Evolutionary conservation across 2,888 invertebrate species (phyloP).

Genomic region (Sminthurinus aureus): DNA sequence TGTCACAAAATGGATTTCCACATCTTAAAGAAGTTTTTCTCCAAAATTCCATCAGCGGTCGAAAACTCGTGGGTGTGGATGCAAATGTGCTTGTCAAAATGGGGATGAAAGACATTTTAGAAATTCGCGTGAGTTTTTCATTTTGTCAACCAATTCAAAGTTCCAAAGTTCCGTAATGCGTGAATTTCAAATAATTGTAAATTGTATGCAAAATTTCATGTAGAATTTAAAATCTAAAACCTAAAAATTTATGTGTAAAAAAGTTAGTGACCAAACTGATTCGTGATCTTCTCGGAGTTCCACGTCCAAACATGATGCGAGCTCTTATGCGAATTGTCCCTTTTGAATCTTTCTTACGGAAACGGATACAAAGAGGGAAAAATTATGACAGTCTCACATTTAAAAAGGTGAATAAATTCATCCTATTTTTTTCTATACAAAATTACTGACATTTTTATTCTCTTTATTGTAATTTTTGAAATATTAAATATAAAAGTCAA

Average conservation of each 20-base stretch:
- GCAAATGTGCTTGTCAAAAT: slow-evolving; percentile 53
- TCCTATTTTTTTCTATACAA: too few species aligned
- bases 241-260: too few species aligned
- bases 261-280: slow-evolving; percentile 47
- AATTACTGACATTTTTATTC: too few species aligned
- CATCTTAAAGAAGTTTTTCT: slow-evolving; percentile 48
- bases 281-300: slow-evolving; percentile 47
- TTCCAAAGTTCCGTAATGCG: neutral
- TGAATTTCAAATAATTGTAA: neutral
- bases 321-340: slow-evolving; percentile 48
- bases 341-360: slow-evolving; percentile 48
- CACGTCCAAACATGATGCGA: slow-evolving; percentile 49
- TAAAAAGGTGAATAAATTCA: too few species aligned
- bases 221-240: too few species aligned
- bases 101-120: slow-evolving; percentile 36
- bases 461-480: too few species aligned
- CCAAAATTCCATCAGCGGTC: slow-evolving; percentile 51
- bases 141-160: neutral
- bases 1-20: slow-evolving; percentile 23
- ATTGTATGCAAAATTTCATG: neutral
- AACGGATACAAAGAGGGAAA: slow-evolving; percentile 44
- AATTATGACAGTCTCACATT: slow-evolving; percentile 48
- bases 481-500: too few species aligned
- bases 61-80: slow-evolving; percentile 50
- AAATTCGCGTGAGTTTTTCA: slow-evolving; percentile 47